phyloP scores from a whole-genome alignment of 2,113 vertebrate species.

The Phaethornis superciliosus region DNA sequence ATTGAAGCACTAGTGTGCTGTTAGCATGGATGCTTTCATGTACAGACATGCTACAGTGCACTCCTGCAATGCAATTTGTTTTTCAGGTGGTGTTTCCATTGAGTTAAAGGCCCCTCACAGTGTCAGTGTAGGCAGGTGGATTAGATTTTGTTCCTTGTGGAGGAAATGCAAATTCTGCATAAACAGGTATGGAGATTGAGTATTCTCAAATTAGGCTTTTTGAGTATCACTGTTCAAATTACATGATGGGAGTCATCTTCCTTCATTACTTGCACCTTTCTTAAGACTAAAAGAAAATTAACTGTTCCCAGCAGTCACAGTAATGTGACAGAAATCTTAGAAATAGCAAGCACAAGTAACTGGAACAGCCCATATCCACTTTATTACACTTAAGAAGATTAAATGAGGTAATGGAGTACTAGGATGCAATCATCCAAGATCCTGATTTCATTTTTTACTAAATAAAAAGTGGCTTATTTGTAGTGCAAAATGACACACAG shows the following conservation, averaged over 20 bases:
- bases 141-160: background rate
- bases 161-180: background rate
- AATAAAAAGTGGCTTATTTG: background rate
- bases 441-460: background rate
- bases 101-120: background rate
- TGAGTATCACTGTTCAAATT: background rate
- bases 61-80: background rate
- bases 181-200: background rate
- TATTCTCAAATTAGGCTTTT: background rate
- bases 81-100: background rate
- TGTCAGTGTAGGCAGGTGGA: background rate
- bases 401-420: background rate
- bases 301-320: background rate
- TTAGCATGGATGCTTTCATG: background rate
- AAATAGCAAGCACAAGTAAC: background rate
- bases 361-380: background rate
- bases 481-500: background rate
- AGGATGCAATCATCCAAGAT: background rate
- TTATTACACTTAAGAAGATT: background rate
- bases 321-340: background rate
- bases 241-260: background rate
- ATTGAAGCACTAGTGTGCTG: background rate
- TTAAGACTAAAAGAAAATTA: background rate
- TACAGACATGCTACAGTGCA: background rate
- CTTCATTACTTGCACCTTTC: background rate